Evolutionary conservation across 2,113 vertebrate species (phyloP), one percentile per base, ranked within the genome.

Genomic region (Heliornis fulica): DNA sequence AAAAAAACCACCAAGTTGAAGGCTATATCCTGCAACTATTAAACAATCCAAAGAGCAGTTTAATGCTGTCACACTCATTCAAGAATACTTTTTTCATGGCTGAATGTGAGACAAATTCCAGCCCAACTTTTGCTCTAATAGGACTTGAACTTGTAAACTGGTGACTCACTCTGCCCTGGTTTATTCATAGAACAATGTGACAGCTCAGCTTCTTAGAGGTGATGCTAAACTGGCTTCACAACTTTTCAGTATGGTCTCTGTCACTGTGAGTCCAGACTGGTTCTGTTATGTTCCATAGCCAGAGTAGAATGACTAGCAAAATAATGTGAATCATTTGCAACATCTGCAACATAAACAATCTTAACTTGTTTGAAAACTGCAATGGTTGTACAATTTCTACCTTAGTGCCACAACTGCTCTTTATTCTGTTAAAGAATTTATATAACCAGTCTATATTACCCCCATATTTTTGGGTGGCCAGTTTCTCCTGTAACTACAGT

Each of bases 291-390:
- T 46, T 40, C 29, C 21, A 83, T 14, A 94, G 8, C 25, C 28
- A 13, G 63, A 87, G 8, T 21, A 80, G 60, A 25, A 63, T 22
- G 21, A 46, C 19, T 45, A 85, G 68, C 64, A 96, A 89, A 89
- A 83, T 19, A 13, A n/a, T 6, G 2, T 94, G 86, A 97, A 94
- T 93, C 5, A 91, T 91, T 94, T 92, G 46, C 15, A 87, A 78
- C 64, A 94, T 93, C 89, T 96, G 96, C 94, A 97, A 89, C 75
- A 45, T 38, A 96, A 91, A 94, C 63, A 72, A 75, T 69, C 29
- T n/a, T 94, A 96, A 93, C 81, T 94, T 87, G 92, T 93, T 89
- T 72, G 93, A 94, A 93, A 94, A 53, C 45, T 95, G 59, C 68
- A 96, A 69, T 50, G 59, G 29, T 80, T 97, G 28, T 95, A 95